A percentile compares a stretch with the other conserved stretches of the same genome.
These are phyloP conservation scores for Trachelus iudaicus DNA, from an alignment of 2,888 invertebrate species.

Conservation along the genomic window DNA sequence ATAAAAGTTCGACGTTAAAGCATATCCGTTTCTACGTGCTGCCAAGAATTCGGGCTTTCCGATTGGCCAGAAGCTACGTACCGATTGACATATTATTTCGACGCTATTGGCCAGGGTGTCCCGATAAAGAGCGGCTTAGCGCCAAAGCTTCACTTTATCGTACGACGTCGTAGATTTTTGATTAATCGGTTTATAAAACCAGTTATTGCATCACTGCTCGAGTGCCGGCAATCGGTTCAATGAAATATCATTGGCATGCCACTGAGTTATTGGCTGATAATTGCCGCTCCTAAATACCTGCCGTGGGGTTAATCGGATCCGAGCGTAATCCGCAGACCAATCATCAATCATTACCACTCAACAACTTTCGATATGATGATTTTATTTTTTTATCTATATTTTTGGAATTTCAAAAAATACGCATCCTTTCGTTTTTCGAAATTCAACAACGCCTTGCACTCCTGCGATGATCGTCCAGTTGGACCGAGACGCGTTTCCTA, in stretches of 20 bases:
- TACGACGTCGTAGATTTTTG: slow-evolving; percentile 23
- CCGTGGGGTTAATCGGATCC: background rate
- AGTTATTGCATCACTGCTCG: slow-evolving; percentile 16
- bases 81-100: slow-evolving; percentile 23
- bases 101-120: slow-evolving; percentile 21
- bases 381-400: background rate
- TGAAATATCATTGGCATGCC: slow-evolving; percentile 14
- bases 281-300: background rate
- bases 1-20: background rate
- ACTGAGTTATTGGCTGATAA: slow-evolving; percentile 2
- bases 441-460: background rate
- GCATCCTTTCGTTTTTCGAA: background rate
- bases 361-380: background rate
- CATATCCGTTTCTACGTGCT: background rate
- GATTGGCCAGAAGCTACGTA: slow-evolving; percentile 3
- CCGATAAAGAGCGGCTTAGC: slow-evolving; percentile 18
- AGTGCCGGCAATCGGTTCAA: slow-evolving; percentile 12
- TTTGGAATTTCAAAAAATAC: background rate
- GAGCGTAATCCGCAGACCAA: background rate
- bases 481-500: background rate
- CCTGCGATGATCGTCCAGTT: background rate
- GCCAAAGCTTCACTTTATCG: slow-evolving; percentile 21
- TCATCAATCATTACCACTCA: background rate
- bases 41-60: background rate
- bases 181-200: slow-evolving; percentile 24